A percentile compares a stretch with the other conserved stretches of the same genome.
These are phyloP conservation scores for Pentalonia nigronervosa DNA, from an alignment of 1,140 invertebrate genomes.

Conservation along the genomic window DNA sequence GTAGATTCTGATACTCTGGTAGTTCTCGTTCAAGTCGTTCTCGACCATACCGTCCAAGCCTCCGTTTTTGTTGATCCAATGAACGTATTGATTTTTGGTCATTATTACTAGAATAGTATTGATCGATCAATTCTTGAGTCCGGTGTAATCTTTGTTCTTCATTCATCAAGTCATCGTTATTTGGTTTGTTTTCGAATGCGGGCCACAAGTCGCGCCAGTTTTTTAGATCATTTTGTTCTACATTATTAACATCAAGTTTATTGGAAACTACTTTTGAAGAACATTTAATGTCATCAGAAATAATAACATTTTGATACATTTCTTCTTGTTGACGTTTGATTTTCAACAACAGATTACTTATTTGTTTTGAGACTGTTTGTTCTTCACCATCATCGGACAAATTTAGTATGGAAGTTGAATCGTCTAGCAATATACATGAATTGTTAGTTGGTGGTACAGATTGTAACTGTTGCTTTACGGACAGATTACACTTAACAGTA, in stretches of 20 bases:
- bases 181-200: not conserved
- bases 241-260: not conserved
- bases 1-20: too few species aligned
- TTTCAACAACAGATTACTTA: not conserved
- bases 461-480: not conserved
- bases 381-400: not conserved
- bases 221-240: not conserved
- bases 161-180: not conserved
- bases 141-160: not conserved
- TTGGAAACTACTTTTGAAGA: not conserved
- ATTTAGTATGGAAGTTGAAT: not conserved
- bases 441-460: too few species aligned
- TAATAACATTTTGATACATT: not conserved
- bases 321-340: not conserved
- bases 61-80: not conserved
- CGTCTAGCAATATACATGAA: not conserved
- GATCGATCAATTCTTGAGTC: not conserved
- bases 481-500: not conserved
- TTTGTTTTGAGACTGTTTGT: too few species aligned
- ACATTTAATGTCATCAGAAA: not conserved
- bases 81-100: not conserved
- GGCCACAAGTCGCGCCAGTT: not conserved
- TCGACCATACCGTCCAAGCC: not conserved
- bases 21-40: not conserved
- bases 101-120: not conserved